These are phyloP conservation scores for Oreohelix idahoensis DNA, from an alignment of 1,140 invertebrate genomes.

Conservation along the genomic window DNA sequence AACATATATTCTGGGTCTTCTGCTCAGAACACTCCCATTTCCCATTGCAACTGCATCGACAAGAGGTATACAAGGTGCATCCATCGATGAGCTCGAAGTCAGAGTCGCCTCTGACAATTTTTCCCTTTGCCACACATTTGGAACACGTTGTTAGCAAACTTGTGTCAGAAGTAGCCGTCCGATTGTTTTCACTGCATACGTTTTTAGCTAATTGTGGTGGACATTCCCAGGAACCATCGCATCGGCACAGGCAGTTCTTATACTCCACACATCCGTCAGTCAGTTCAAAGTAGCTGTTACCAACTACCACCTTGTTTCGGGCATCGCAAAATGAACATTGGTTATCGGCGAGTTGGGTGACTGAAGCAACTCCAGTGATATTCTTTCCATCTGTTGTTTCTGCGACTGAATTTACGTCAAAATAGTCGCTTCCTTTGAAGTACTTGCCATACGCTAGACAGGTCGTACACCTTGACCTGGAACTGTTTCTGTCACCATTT, in stretches of 20 bases:
- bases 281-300: constrained; percentile 53
- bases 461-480: constrained; percentile 38
- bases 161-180: background rate
- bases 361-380: background rate
- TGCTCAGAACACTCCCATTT: constrained; percentile 5
- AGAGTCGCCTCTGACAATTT: background rate
- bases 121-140: background rate
- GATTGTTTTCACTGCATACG: constrained; percentile 41
- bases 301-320: constrained; percentile 37
- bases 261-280: constrained; percentile 56
- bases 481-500: constrained; percentile 34
- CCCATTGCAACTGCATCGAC: constrained; percentile 6
- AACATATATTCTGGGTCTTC: constrained; percentile 10
- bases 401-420: constrained; percentile 36
- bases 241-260: constrained; percentile 54
- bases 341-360: background rate
- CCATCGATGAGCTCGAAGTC: background rate
- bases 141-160: background rate
- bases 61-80: background rate
- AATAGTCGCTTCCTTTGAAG: constrained; percentile 46
- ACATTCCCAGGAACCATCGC: constrained; percentile 59
- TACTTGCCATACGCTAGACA: constrained; percentile 48
- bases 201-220: constrained; percentile 49
- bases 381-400: background rate
- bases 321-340: constrained; percentile 50